Evolutionary conservation across 2,113 vertebrate species (phyloP), one percentile per base, ranked within the genome.

Genomic region (Ardeotis arabs): DNA sequence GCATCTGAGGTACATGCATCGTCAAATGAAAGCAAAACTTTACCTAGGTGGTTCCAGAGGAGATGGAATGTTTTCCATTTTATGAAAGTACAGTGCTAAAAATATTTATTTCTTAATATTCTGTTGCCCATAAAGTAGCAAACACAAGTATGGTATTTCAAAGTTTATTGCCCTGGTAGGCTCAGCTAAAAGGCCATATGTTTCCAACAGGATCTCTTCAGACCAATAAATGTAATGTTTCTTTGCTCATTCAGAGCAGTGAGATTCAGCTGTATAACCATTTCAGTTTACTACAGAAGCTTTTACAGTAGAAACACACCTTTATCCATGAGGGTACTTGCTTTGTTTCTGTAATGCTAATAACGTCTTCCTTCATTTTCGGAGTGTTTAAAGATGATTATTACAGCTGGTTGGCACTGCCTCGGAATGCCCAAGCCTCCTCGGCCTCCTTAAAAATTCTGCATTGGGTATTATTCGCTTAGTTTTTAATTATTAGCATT

Each of bases 401-500:
- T 78, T 93, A 75, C 18, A 95, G 95, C 68, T 93, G 77, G 11
- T 89, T 97, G 91, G 52, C 87, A 80, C 70, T 94, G 97, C 79
- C 56, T 88, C 82, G 74, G 89, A 96, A 97, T 94, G 83, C 74
- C 80, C 96, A 97, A 96, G 78, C 75, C 58, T 95, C 83, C 88
- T 84, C 83, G 95, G 83, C 50, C 80, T 88, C 96, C 89, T 97
- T 92, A 97, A 95, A 95, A 96, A 95, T 88, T 96, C 96, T 95
- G 88, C 88, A 92, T 83, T 95, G 97, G 92, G 84, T 97, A 96
- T 97, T 97, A 97, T 90, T 97, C 62, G 97, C 97, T 98, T 98
- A 95, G 95, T 89, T 96, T 98, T 97, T 97, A 98, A 98, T 98
- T 98, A 97, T 98, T 96, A 92, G 94, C 86, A 92, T 97, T 97